These are phyloP conservation scores for Melanerpes formicivorus DNA, from an alignment of 2,113 vertebrate genomes.

Conservation along the genomic window DNA sequence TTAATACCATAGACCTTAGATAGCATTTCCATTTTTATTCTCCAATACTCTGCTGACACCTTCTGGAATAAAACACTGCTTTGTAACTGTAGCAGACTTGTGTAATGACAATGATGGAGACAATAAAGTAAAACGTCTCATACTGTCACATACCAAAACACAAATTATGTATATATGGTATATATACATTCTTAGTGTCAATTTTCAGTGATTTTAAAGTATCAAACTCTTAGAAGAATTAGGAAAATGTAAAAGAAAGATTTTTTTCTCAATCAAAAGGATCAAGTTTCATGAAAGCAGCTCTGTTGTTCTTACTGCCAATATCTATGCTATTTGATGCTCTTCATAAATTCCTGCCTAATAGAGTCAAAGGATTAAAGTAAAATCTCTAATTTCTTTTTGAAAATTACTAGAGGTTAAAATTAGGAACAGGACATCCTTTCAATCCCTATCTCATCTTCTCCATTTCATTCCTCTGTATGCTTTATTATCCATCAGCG, in stretches of 20 bases:
- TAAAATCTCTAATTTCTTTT: neutral
- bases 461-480: neutral
- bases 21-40: neutral
- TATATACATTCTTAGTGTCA: neutral
- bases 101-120: neutral
- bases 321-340: neutral
- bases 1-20: neutral
- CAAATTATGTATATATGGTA: neutral
- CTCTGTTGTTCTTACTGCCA: neutral
- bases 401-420: neutral
- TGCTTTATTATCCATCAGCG: neutral
- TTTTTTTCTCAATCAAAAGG: neutral
- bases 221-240: neutral
- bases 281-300: neutral
- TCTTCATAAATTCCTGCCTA: neutral
- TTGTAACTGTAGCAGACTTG: neutral
- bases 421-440: neutral
- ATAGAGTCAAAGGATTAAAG: neutral
- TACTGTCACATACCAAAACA: neutral
- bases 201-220: neutral
- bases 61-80: constrained; percentile 54
- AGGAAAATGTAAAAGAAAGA: neutral
- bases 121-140: neutral
- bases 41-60: constrained; percentile 70
- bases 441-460: neutral